These are phyloP conservation scores for Euglossa dilemma DNA, from an alignment of 1,140 invertebrate genomes.

Conservation along the genomic window DNA sequence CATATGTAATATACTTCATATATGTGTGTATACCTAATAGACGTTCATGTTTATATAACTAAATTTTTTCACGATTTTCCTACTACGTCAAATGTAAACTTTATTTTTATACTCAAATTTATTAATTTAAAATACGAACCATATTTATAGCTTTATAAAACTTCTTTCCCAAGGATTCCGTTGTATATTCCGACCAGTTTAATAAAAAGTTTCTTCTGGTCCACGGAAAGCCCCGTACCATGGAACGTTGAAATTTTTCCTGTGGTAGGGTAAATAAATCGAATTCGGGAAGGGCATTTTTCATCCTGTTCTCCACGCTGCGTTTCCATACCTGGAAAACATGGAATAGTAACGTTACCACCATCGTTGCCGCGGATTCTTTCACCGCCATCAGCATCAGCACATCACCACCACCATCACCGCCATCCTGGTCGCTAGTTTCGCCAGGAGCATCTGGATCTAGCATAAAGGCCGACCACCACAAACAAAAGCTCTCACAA, in stretches of 20 bases:
- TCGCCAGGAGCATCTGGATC: constrained; percentile 51
- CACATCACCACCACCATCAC: background rate
- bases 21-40: too few relatives aligned
- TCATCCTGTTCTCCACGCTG: constrained; percentile 39
- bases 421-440: background rate
- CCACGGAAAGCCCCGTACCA: background rate
- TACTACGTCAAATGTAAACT: too few relatives aligned
- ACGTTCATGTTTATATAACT: too few relatives aligned
- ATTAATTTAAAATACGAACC: too few relatives aligned
- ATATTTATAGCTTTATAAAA: too few relatives aligned
- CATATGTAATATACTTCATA: too few relatives aligned
- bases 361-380: constrained; percentile 1
- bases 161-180: too few relatives aligned
- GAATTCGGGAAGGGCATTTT: constrained; percentile 23
- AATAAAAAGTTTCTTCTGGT: too few relatives aligned
- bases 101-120: too few relatives aligned
- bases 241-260: background rate
- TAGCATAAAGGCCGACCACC: constrained; percentile 44
- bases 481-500: constrained; percentile 71
- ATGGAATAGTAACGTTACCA: background rate
- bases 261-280: constrained; percentile 3
- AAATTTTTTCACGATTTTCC: too few relatives aligned
- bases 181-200: too few relatives aligned
- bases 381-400: background rate
- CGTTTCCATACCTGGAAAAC: constrained; percentile 40